Evolutionary conservation across 2,888 invertebrate genomes (phyloP).

Genomic region (Mylabris sibirica): DNA sequence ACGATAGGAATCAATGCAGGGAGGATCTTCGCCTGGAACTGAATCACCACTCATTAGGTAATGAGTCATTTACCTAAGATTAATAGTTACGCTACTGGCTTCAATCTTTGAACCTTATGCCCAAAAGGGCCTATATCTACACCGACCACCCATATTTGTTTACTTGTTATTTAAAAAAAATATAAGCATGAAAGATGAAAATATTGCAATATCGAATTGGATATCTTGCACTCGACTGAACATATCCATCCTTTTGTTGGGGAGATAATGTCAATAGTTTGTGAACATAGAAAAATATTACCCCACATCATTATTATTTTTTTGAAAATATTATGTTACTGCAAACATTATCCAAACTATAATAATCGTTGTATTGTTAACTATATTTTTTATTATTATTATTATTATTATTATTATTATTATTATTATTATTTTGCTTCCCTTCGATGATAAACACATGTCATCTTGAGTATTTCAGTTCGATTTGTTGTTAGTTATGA

Average conservation of each 20-base stretch:
- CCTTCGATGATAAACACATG: constrained; percentile 45
- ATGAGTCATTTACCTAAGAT: no score
- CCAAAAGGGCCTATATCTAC: background rate
- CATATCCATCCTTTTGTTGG: constrained; percentile 5
- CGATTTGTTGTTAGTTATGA: background rate
- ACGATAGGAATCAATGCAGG: no score
- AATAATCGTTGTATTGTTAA: constrained; percentile 13
- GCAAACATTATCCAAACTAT: constrained; percentile 34
- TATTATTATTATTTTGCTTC: constrained; percentile 16
- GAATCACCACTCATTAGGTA: no score
- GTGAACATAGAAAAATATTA: constrained; percentile 36
- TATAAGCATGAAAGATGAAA: background rate
- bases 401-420: constrained; percentile 14
- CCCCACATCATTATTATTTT: constrained; percentile 39
- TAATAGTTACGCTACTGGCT: no score
- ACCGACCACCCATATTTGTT: background rate
- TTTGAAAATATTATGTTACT: constrained; percentile 54
- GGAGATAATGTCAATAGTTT: background rate
- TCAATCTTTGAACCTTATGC: no score
- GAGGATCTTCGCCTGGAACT: no score
- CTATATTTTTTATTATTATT: constrained; percentile 34
- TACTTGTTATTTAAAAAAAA: background rate
- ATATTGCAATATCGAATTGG: constrained; percentile 41
- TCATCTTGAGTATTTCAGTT: constrained; percentile 37
- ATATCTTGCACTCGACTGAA: constrained; percentile 50